phyloP scores from a whole-genome alignment of 2,888 invertebrate species.

The Torymus aiolomorphi region DNA sequence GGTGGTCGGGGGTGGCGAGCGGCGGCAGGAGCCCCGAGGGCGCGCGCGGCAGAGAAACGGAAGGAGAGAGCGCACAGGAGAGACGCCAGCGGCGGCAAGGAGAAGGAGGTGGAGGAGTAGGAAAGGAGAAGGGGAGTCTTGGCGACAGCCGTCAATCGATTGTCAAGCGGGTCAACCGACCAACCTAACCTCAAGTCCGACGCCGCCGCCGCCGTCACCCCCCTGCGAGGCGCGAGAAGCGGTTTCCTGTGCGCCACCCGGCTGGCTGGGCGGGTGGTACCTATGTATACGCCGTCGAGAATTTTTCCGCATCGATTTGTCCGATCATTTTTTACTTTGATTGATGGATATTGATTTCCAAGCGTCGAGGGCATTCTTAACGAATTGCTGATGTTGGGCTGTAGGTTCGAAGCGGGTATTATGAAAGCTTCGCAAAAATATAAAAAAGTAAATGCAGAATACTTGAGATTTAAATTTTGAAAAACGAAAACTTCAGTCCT shows the following conservation, averaged over 20 bases:
- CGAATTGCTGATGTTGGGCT: too few relatives aligned
- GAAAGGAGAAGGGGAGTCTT: slow-evolving; percentile 70
- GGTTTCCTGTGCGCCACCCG: not conserved
- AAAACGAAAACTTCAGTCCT: too few relatives aligned
- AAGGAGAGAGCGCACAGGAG: slow-evolving; percentile 60
- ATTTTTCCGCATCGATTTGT: too few relatives aligned
- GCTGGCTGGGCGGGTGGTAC: too few relatives aligned
- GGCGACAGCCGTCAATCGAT: slow-evolving; percentile 77
- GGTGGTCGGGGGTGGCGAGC: too few relatives aligned
- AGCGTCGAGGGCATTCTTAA: too few relatives aligned
- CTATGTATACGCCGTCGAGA: not conserved
- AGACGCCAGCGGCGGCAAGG: slow-evolving; percentile 31
- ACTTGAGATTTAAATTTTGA: too few relatives aligned
- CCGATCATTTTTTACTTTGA: not conserved
- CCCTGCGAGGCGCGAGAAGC: slow-evolving; percentile 23
- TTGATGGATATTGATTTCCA: not conserved
- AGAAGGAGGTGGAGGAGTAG: slow-evolving; percentile 45
- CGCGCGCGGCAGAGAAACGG: slow-evolving; percentile 63
- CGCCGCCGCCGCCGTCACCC: slow-evolving; percentile 54
- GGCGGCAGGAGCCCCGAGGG: slow-evolving; percentile 70
- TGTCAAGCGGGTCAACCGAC: slow-evolving; percentile 76
- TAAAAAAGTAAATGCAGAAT: too few relatives aligned
- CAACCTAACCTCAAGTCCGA: slow-evolving; percentile 70
- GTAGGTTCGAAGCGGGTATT: too few relatives aligned
- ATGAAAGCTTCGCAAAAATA: too few relatives aligned